A percentile compares a stretch with the other conserved stretches of the same genome.
Conservation (phyloP, 2,113 vertebrate genomes). For the Smithornis capensis region DNA sequence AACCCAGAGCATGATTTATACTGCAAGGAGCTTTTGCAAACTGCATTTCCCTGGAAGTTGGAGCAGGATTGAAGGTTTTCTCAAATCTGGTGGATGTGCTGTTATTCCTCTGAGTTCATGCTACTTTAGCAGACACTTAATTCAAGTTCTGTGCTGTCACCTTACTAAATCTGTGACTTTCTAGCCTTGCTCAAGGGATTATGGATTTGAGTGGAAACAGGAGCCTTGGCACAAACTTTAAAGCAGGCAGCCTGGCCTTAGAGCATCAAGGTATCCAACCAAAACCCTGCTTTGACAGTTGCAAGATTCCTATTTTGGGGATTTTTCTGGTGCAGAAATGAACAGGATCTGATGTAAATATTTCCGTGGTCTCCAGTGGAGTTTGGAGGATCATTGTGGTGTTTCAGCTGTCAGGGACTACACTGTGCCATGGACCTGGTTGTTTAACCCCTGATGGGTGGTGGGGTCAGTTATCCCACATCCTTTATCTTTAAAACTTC, state of each 20-base stretch:
- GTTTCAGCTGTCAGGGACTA: not conserved
- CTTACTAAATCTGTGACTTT: not conserved
- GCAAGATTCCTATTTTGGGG: not conserved
- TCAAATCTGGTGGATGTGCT: not conserved
- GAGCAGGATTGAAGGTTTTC: not conserved
- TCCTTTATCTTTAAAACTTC: not conserved
- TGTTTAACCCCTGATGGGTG: not conserved
- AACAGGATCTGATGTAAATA: not conserved
- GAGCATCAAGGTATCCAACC: not conserved
- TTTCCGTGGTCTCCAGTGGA: not conserved
- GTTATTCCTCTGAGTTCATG: not conserved
- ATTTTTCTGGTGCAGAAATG: not conserved
- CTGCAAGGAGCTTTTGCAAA: not conserved
- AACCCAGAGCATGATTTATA: not conserved
- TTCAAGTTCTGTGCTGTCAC: not conserved
- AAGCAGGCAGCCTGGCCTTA: not conserved
- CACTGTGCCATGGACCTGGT: fast-evolving
- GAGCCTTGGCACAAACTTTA: not conserved
- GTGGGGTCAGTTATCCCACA: not conserved
- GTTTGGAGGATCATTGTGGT: not conserved
- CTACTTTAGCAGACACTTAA: not conserved
- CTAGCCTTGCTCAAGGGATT: not conserved
- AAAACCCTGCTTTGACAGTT: not conserved
- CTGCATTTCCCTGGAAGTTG: not conserved
- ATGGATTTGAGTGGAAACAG: not conserved